Percentiles rank a stretch among this genome's conserved stretches.
phyloP scores from a whole-genome alignment of 2,113 vertebrate genomes.

The Tragelaphus scriptus region DNA sequence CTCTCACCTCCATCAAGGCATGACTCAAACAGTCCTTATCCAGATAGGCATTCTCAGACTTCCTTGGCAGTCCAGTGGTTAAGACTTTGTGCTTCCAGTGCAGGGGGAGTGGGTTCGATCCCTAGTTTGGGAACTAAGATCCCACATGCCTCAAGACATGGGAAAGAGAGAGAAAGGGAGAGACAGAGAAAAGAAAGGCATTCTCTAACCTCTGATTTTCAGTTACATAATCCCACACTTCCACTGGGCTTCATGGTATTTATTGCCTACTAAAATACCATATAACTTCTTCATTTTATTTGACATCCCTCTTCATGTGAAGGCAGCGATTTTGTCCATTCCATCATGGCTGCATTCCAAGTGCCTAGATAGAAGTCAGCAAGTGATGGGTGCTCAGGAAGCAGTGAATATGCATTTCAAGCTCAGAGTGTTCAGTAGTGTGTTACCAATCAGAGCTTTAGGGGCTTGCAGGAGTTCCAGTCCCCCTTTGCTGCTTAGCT shows the following conservation, averaged over 20 bases:
- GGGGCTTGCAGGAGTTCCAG: not conserved
- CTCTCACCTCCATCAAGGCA: not conserved
- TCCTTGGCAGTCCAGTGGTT: not conserved
- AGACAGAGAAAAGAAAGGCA: not conserved
- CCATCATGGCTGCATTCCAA: not conserved
- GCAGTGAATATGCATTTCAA: not conserved
- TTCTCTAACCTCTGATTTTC: not conserved
- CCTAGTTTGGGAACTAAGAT: not conserved
- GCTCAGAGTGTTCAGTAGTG: not conserved
- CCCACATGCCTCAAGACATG: not conserved
- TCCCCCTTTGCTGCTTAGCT: not conserved
- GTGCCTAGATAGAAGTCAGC: not conserved
- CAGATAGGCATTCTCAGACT: not conserved
- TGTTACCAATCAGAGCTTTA: not conserved
- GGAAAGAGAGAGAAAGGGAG: not conserved
- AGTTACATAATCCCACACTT: not conserved
- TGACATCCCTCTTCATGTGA: not conserved
- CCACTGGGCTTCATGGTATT: not conserved
- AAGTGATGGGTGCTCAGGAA: not conserved
- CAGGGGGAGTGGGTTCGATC: not conserved
- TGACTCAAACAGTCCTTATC: not conserved
- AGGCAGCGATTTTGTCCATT: not conserved
- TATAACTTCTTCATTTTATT: not conserved
- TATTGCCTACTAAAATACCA: not conserved
- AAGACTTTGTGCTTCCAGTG: not conserved